Evolutionary conservation across 2,113 vertebrate genomes (phyloP).

Genomic region (Rhinopomastus cyanomelas): DNA sequence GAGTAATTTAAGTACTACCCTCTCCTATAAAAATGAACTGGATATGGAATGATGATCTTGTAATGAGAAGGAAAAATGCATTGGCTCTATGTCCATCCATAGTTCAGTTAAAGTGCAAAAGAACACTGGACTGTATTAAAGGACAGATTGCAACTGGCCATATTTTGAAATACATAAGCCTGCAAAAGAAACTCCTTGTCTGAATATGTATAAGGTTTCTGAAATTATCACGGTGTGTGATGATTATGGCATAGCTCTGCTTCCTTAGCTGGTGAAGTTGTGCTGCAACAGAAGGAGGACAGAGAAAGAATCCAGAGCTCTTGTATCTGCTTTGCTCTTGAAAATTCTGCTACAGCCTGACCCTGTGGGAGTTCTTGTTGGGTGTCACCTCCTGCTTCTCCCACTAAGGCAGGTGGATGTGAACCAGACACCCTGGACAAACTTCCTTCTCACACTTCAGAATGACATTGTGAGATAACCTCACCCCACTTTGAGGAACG

Average conservation of each 20-base stretch:
- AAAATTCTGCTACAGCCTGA: background rate
- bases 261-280: background rate
- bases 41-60: background rate
- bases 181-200: background rate
- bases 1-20: background rate
- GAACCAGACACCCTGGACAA: background rate
- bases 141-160: background rate
- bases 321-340: background rate
- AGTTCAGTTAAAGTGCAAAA: background rate
- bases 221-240: background rate
- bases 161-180: background rate
- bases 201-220: background rate
- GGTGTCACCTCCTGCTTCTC: background rate
- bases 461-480: background rate
- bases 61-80: background rate
- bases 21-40: background rate
- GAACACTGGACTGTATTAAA: background rate
- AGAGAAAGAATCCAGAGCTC: rapidly evolving
- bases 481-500: background rate
- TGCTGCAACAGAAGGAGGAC: background rate
- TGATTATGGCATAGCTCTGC: rapidly evolving
- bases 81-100: background rate
- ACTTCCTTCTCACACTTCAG: background rate
- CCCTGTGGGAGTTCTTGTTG: background rate
- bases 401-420: background rate